These are phyloP conservation scores for Lycopodina hypogea DNA, from an alignment of 37 sponge, comb jelly and placozoan genomes.

Conservation along the genomic window DNA sequence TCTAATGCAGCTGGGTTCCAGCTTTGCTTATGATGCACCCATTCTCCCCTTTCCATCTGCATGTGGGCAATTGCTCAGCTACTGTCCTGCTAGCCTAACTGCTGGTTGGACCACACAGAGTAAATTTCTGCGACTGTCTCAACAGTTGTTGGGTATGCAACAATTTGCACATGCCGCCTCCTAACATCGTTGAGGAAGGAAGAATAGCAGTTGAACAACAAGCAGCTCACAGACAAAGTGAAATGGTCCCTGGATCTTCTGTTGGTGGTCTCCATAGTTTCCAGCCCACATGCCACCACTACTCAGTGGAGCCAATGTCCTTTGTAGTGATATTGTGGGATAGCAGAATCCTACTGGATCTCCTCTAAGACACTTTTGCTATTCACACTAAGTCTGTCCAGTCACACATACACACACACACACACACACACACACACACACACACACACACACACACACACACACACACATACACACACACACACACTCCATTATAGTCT, in stretches of 20 bases:
- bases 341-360: constrained; percentile 5
- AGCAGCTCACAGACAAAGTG: not conserved
- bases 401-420: no score
- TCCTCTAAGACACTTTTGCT: constrained; percentile 29
- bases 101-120: not conserved
- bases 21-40: not conserved
- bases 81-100: not conserved
- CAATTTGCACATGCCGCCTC: not conserved
- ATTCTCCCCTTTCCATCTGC: not conserved
- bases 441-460: no score
- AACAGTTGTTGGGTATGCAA: not conserved
- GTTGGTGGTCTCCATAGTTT: not conserved
- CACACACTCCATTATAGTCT: no score
- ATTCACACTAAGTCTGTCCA: not conserved
- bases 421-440: no score
- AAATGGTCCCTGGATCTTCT: not conserved
- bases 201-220: no score
- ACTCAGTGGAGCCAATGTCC: constrained; percentile 12
- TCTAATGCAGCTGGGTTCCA: not conserved
- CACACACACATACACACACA: no score
- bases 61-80: not conserved
- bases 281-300: not conserved
- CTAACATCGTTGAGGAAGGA: no score
- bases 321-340: not conserved
- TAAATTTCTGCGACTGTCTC: not conserved